Base-by-base conservation (phyloP, 2,797 vertebrate species). In the Setipinna tenuifilis region DNA sequence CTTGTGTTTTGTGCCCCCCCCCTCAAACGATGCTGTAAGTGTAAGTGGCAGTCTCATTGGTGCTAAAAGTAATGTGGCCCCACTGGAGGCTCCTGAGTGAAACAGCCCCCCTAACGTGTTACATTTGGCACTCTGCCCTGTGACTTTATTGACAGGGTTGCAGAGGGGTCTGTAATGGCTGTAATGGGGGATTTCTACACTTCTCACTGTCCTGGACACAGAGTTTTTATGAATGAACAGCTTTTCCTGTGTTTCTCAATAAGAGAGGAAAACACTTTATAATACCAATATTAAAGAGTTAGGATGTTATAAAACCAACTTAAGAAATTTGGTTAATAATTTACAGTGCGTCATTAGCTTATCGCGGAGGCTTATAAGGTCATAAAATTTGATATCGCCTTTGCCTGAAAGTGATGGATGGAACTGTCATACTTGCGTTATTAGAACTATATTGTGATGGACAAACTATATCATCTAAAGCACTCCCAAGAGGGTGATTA, bases 141-240 rank as follows among this genome's bases (percentile, higher is more conserved):
- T 75, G 68, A 75, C 68, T 41, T 75, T 78, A 78, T 78, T 78
- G 71, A 44, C 71, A 78, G 19, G 35, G 71, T 44, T 10, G 35
- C 71, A 78, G 9, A 19, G 14, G 19, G 35, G 31, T 25, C 35
- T 44, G 0, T 41, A 78, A 78, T 44, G 71, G 35, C 35, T 44
- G 0, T 41, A 78, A 78, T 44, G 71, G 35, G 71, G 19, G 71
- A 44, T 19, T 21, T 12, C 71, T 21, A 44, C 19, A 21, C 17
- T 21, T 0, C 5, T 21, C 71, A 78, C 12, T 78, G 71, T 31
- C 11, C 28, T 31, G 11, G 28, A 14, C 35, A 71, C 28, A 28
- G 6, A 2, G 6, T 31, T 41, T 44, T 44, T 21, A 31, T 78
- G 71, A 78, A 41, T 78, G 71, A 21, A 78, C 35, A 6, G 6